Evolutionary conservation across 2,113 vertebrate species (phyloP), one percentile per base, ranked within the genome.

Genomic region (Oryzias javanicus): DNA sequence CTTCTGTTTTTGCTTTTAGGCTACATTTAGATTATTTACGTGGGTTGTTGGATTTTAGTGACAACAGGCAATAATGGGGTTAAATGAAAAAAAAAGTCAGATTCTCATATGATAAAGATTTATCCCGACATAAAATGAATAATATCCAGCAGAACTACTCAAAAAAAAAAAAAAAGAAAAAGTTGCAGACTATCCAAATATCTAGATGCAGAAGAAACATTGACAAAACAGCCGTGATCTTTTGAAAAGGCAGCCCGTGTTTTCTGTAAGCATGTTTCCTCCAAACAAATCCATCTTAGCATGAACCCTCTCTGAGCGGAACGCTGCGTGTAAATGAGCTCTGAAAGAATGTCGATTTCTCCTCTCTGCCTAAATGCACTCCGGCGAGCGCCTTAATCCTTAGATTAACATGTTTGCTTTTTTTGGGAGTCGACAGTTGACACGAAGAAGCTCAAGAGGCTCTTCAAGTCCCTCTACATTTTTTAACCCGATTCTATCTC

Each of bases 211-310:
- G 24, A 42, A 4, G 44, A 29, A 42, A 54, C 64, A 79, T 76
- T 81, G 78, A 74, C 81, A 85, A 81, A 84, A 87, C 68, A 85
- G 60, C 59, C 5, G 2, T 84, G 81, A 76, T 80, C 76, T 83
- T 87, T 82, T 22, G 13, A 47, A 66, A 72, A 60, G 45, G 60
- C 45, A 64, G 56, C 22, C 54, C 4, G 4, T 82, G 77, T 89
- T 87, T 82, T 70, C 75, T 79, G 85, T 85, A 81, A 85, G 80
- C 83, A 79, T 79, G 79, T 85, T 82, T 78, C 58, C 68, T 55
- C 70, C 61, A 72, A 79, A 86, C 80, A 83, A 56, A 6, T 64
- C 17, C 2, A 24, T 53, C 25, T 54, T 45, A n/a, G 16, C 60
- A 55, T 64, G 27, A 10, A 50, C 42, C 51, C 25, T 6, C 17